Percentiles rank a stretch among this genome's conserved stretches.
These are phyloP conservation scores for Stegodyphus dumicola DNA, from an alignment of 1,140 invertebrate genomes.

Conservation along the genomic window DNA sequence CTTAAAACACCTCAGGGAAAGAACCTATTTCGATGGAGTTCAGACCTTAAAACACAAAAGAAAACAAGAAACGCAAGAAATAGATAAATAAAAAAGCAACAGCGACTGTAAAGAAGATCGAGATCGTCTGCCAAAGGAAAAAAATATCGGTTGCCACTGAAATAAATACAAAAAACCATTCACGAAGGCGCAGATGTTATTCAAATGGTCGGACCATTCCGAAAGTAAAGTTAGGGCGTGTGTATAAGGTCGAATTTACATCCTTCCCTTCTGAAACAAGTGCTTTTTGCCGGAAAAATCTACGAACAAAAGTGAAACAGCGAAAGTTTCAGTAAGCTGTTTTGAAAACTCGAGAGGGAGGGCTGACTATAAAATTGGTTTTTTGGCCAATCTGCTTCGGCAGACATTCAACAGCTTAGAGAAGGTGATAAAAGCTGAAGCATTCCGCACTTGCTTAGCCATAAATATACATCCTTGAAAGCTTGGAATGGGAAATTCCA, in stretches of 20 bases:
- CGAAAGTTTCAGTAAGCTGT: slow-evolving; percentile 19
- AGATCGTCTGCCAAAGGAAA: slow-evolving; percentile 35
- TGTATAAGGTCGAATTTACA: slow-evolving; percentile 49
- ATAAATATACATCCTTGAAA: no score
- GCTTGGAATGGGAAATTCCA: no score
- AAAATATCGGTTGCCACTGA: slow-evolving; percentile 16
- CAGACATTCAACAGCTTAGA: slow-evolving; percentile 23
- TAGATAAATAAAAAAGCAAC: slow-evolving; percentile 26
- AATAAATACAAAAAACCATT: slow-evolving; percentile 5
- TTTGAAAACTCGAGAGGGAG: slow-evolving; percentile 10
- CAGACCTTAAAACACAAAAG: slow-evolving; percentile 35
- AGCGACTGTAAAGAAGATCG: slow-evolving; percentile 45
- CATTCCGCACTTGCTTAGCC: no score
- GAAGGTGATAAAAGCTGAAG: neutral
- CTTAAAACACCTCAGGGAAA: slow-evolving; percentile 49
- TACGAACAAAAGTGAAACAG: slow-evolving; percentile 30
- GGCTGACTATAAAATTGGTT: slow-evolving; percentile 38
- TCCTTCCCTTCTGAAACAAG: slow-evolving; percentile 49
- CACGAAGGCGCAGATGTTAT: slow-evolving; percentile 49
- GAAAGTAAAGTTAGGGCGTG: slow-evolving; percentile 22
- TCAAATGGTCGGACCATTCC: slow-evolving; percentile 28
- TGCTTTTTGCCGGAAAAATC: slow-evolving; percentile 10
- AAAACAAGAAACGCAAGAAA: slow-evolving; percentile 3
- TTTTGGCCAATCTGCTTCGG: slow-evolving; percentile 21
- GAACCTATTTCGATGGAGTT: slow-evolving; percentile 56